Base-by-base conservation (phyloP, 2,797 vertebrate genomes). In the Sebastes baramenuke region DNA sequence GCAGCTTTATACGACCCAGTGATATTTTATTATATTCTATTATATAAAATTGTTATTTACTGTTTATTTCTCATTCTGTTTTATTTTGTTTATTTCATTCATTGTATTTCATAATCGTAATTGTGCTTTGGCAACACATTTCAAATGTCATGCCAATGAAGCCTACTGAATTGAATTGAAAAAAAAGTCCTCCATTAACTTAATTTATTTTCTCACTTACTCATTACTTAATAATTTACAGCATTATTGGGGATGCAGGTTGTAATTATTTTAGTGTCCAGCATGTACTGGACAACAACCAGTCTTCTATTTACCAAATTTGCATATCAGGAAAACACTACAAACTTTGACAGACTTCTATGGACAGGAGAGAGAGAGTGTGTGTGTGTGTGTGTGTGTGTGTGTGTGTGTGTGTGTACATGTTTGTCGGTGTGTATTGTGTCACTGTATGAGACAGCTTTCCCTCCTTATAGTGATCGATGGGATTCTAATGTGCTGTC, bases 401-500 rank as follows among this genome's bases (percentile, higher is more conserved):
- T 7, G 42, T 18, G 42, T 16, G 18, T 20, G 55, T 66, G 36
- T 29, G 30, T 67, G 29, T 65, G 14, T 66, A 27, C 18, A 8
- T 38, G 65, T 77, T 20, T 75, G 38, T 55, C 1, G 1, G 25
- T 66, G 34, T 22, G n/a, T 46, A 27, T 54, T 55, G 42, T 52
- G 38, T 71, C 38, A 60, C 46, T 49, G 18, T 16, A 71, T 13
- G 29, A 71, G 4, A 67, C 34, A 54, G 62, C 20, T 65, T 61
- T 58, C 24, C 38, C 49, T 9, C 49, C 49, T 46, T 46, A 49
- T 6, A 46, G 3, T 79, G 67, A 46, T 30, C 9, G n/a, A 30
- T 54, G 12, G 29, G 68, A 67, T 46, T 81, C 5, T 32, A 75
- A 72, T 60, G 67, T 64, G 38, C 29, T 75, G 64, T 60, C 34